Base-by-base conservation (phyloP, 2,113 vertebrate species). In the Zapornia atra region DNA sequence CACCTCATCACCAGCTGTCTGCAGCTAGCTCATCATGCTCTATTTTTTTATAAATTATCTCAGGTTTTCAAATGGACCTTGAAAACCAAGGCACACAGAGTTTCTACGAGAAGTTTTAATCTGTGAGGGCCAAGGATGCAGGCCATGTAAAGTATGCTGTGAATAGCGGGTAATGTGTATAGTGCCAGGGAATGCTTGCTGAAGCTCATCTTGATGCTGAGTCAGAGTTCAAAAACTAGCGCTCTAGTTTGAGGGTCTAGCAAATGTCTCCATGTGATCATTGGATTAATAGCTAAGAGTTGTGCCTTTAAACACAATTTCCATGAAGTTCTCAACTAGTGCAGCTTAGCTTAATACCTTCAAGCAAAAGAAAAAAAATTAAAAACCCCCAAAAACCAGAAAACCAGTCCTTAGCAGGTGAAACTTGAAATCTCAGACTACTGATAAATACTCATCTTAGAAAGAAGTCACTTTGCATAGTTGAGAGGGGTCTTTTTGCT, bases 221-320 rank as follows among this genome's bases (percentile, higher is more conserved):
- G 18, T 5, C 25, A 63, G 54, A 78, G 25, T 29, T 15, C 44
- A 78, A 40, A 78, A 26, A 64, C 10, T 1, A 33, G 5, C 8
- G 14, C 10, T 69, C n/a, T 21, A 42, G 33, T 33, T 26, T 0
- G 0, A 60, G 29, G 9, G 10, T 10, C 20, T 28, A 65, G 28
- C 18, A 28, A 64, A 82, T 54, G 10, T 3, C 29, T 65, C 56
- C 26, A 4, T 8, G 50, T 10, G n/a, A 2, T 16, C 14, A 22
- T 2, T 63, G 28, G 7, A 15, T 11, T 15, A 31, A 44, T 0
- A 48, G 6, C 7, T 25, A 50, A 53, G 50, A 44, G 31, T 15
- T 48, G 36, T 46, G 38, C 6, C 46, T 34, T 34, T 14, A 61
- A 85, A 31, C 10, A 80, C 40, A 72, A 7, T 13, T 50, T 72